Evolutionary conservation across 2,113 vertebrate species (phyloP), one percentile per base, ranked within the genome.

Genomic region (Tenebrosternarchus preto): DNA sequence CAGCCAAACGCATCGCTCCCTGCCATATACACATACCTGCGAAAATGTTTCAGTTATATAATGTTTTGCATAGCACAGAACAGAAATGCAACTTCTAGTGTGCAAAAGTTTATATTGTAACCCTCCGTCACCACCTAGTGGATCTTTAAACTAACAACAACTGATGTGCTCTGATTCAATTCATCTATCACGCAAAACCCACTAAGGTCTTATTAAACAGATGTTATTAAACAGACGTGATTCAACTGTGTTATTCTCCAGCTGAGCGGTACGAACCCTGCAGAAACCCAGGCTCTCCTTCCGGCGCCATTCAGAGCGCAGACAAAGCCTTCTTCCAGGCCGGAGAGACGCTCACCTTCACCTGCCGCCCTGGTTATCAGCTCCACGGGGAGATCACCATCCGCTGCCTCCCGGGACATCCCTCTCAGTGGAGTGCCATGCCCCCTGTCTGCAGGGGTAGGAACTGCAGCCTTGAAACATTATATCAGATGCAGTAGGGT

Each of bases 201-300:
- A n/a, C n/a, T n/a, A 19, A 20, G 4, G 59, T 53, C 12, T 55
- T 0, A 29, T 15, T 17, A 27, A 71, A 24, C 20, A 59, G 8
- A 20, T 12, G 56, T 53, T 22, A 33, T 31, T 56, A 50, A 50
- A 0, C n/a, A 36, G 4, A 8, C 24, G 19, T n/a, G 19, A 33
- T 73, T 16, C 8, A 59, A 19, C 19, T 27, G 1, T 55, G 25
- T 80, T 27, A 19, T 43, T 9, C 16, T 53, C 12, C 87, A 99
- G 98, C 92, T 67, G 97, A 99, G 86, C 94, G 93, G 0, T 95
- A 96, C 15, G 96, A 98, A 87, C 96, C 97, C 0, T 99, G 98
- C 90, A 93, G 93, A 80, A 96, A 98, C 80, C 96, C 97, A 0
- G 95, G 96, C 0, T 89, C 93, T n/a, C 94, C 95, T 0, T 94